Conservation (phyloP, 2,888 invertebrate genomes). For the Trachelus iudaicus region DNA sequence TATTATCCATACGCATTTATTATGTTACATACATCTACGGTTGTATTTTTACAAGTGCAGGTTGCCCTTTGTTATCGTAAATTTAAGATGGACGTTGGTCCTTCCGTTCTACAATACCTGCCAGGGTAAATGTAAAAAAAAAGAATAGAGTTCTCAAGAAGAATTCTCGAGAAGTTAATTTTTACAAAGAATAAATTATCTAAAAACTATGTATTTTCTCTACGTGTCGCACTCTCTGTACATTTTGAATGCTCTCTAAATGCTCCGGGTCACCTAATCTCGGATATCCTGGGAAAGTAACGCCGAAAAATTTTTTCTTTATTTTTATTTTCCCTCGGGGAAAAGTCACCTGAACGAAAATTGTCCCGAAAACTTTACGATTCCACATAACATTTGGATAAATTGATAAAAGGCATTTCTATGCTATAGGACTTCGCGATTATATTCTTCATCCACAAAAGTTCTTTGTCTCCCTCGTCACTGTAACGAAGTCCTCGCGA, state of each 20-base stretch:
- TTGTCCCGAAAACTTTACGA: neutral
- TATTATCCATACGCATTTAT: constrained; percentile 9
- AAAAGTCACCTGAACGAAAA: neutral
- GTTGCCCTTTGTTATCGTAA: neutral
- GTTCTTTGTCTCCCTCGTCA: neutral
- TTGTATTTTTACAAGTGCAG: constrained; percentile 4
- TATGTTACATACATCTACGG: neutral
- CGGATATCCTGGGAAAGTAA: neutral
- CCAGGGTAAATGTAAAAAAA: constrained; percentile 17
- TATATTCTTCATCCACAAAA: neutral
- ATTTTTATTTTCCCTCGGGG: neutral
- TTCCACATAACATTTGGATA: neutral
- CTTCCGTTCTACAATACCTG: neutral
- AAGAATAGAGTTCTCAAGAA: neutral
- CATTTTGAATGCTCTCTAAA: constrained; percentile 19
- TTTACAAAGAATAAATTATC: constrained; percentile 49
- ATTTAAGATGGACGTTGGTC: neutral
- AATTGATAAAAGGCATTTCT: neutral
- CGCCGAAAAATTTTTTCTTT: neutral
- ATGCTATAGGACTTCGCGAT: neutral
- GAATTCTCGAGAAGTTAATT: constrained; percentile 28
- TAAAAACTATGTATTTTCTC: constrained; percentile 32
- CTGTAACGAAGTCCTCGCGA: constrained; percentile 6
- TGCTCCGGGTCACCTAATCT: neutral
- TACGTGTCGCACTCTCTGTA: constrained; percentile 10